Evolutionary conservation across 2,888 invertebrate species (phyloP), one percentile per base, ranked within the genome.

Genomic region (Therioaphis trifolii): DNA sequence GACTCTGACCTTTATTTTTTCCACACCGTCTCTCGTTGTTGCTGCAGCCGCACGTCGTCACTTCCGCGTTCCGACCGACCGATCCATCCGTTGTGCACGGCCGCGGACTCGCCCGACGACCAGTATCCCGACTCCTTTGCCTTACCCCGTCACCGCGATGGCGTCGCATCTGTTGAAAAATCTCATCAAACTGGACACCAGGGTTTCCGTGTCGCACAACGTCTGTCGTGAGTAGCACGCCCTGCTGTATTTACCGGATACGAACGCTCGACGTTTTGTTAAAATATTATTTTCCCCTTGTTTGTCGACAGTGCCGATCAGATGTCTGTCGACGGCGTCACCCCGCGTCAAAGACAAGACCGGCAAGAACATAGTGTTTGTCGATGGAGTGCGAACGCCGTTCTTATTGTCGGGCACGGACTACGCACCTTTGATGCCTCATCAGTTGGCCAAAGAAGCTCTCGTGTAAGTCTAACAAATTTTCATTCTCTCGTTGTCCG

Each of bases 321-420:
- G 85, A 84, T 85, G 84, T 66, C 68, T 85, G 29, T 66, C 85
- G 0, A 85, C 84, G 4, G 77, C 80, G 4, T 76, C 85, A 24
- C 87, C 87, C 11, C 82, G 87, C 14, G 88, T 92, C 7, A 89
- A 90, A 4, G 92, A 93, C 87, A 91, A 90, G 87, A 92, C 91
- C 0, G 93, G 93, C 84, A 93, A 94, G 88, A 95, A 98, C 91
- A 93, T 98, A 87, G 98, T 99, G 27, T 92, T 97, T 84, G 95
- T 99, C n/a, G 98, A 99, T 89, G 98, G 97, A 79, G 96, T 98
- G 43, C 92, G 99, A 68, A 99, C 98, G 2, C 99, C 99, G 0
- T 99, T 99, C 90, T 91, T 98, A 68, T 89, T 94, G 85, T 97
- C 98, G 24, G 97, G 98, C 85, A 98, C 98, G 0, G 93, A 94